These are phyloP conservation scores for Cercopithecus neglectus DNA, from an alignment of 2,797 vertebrate species.

Conservation along the genomic window DNA sequence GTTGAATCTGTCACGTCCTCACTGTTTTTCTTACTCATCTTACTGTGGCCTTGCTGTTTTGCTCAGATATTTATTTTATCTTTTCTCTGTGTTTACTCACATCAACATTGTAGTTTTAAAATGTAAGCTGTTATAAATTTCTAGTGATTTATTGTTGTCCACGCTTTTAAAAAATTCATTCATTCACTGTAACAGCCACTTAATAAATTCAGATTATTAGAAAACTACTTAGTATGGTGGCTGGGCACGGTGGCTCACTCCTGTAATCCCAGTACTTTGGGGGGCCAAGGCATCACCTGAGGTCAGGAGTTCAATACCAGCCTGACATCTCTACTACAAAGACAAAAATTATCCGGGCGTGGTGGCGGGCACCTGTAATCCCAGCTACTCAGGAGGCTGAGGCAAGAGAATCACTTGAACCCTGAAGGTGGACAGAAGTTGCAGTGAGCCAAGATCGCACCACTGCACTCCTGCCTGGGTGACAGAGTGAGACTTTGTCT, in stretches of 20 bases:
- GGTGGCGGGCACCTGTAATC: neutral
- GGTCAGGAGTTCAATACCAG: neutral
- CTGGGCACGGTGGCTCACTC: accelerated
- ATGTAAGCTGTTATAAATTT: neutral
- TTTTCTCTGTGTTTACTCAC: neutral
- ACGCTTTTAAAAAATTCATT: neutral
- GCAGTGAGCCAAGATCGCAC: neutral
- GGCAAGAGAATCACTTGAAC: neutral
- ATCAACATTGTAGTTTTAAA: neutral
- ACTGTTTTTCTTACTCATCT: neutral
- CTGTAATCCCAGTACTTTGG: neutral
- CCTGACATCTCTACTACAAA: neutral
- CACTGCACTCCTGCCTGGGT: neutral
- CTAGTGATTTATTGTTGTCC: neutral
- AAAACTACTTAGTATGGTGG: neutral
- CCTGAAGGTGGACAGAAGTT: neutral
- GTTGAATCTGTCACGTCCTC: neutral
- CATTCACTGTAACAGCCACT: neutral
- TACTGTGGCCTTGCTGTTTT: neutral
- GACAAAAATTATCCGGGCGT: neutral
- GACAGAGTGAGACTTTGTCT: neutral
- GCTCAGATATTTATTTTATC: neutral
- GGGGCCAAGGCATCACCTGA: neutral
- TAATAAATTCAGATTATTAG: neutral
- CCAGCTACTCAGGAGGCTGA: neutral